Base-by-base conservation (phyloP, 2,113 vertebrate species). In the Pholis gunnellus region DNA sequence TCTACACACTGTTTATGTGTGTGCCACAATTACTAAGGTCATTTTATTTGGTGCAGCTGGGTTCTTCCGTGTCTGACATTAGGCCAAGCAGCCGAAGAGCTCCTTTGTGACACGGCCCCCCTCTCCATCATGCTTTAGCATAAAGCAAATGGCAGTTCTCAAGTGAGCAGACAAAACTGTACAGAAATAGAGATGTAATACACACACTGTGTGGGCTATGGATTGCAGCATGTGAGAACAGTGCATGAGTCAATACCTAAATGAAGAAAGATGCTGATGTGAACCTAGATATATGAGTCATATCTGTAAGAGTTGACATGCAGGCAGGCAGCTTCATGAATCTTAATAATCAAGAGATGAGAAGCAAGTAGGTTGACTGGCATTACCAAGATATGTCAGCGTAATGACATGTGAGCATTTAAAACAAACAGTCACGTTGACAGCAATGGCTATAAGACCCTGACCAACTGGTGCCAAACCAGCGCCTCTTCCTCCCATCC, bases 261-360 rank as follows among this genome's bases (percentile, higher is more conserved):
- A 94, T 94, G 87, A 92, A 92, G 93, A 94, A 93, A 93, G 88
- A 93, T 94, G 93, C 91, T 93, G 93, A 94, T 94, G 92, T 83
- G 90, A 91, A 86, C 75, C 46, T 59, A 92, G 89, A 89, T 91
- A 84, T 90, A 93, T 88, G 91, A 89, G 78, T 93, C 90, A 87
- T 86, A 91, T 91, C 91, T 92, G 91, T 88, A 83, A 59, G 82
- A 90, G 88, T 87, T 92, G 93, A 92, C 91, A 79, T 89, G 89
- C 87, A 88, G 89, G 82, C 84, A 63, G 75, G 78, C 78, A 81
- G 89, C 74, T 87, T 82, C 91, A 92, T 94, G 92, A 89, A 94
- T 94, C 92, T 94, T 92, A 87, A 94, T 94, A 86, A 92, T 92
- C 93, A 92, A 78, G 25, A 89, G 88, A 89, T 88, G 89, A 87